Base-by-base conservation (phyloP, 2,113 vertebrate genomes). In the Callipepla californica region DNA sequence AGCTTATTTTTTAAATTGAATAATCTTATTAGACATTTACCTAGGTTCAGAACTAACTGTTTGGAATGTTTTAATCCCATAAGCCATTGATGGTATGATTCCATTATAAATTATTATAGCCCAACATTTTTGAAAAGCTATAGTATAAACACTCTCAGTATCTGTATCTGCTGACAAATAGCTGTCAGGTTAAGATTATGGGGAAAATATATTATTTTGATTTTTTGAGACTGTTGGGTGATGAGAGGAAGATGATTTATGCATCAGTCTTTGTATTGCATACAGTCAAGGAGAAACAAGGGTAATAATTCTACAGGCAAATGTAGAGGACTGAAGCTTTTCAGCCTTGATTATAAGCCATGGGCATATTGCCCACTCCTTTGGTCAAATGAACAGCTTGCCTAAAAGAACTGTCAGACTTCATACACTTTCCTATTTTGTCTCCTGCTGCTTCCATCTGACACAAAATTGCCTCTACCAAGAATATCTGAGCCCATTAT, bases 371-470 rank as follows among this genome's bases (percentile, higher is more conserved):
- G 57, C 61, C 88, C 47, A 55, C 34, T 91, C 76, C 58, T 38
- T 87, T 59, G 80, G 68, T 94, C 80, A 95, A 91, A 87, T 42
- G 40, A 91, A 80, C 93, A 88, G 76, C 80, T 83, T 90, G 79
- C 42, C 61, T 90, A 59, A 83, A 73, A 85, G 75, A 95, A 77
- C 93, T 72, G 66, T 89, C 95, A 96, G 89, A 94, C 69, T 81
- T 59, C 6, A 63, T 78, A 36, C 23, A 88, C 68, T 73, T 28
- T 66, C 51, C 67, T 78, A 25, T 70, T 95, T 85, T 62, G 36
- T 79, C 38, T 81, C 73, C 82, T 91, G 83, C 79, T 91, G 74
- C 69, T 94, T 92, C 80, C 87, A 92, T 79, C 75, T 93, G 84
- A 92, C 47, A 94, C 59, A 81, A 23, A 76, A 79, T 30, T 86